These are phyloP conservation scores for Oophaga sylvatica DNA, from an alignment of 2,797 vertebrate species.

Conservation along the genomic window DNA sequence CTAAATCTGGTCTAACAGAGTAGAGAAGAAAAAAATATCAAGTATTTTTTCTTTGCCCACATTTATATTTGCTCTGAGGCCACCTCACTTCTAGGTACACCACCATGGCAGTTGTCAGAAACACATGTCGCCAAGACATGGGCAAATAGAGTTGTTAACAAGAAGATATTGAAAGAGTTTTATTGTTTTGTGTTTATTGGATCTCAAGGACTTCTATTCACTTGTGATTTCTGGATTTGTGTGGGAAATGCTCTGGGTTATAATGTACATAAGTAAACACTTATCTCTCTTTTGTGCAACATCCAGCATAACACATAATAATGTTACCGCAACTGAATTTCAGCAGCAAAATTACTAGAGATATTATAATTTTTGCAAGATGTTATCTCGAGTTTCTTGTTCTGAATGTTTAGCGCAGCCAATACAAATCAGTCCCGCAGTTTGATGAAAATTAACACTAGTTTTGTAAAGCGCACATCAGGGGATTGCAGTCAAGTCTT, in stretches of 20 bases:
- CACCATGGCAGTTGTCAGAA: no score
- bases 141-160: neutral
- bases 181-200: no score
- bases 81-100: no score
- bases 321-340: neutral
- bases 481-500: conserved; percentile 83
- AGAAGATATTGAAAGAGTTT: neutral
- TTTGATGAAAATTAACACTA: conserved; percentile 83
- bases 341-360: conserved; percentile 10
- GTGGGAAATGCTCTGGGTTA: neutral
- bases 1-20: no score
- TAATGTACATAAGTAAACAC: neutral
- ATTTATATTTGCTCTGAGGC: no score
- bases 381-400: conserved; percentile 70
- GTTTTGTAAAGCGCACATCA: conserved; percentile 81
- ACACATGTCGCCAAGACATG: no score
- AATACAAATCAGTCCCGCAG: conserved; percentile 72
- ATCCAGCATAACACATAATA: neutral
- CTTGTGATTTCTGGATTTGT: neutral
- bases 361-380: conserved; percentile 54
- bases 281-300: neutral
- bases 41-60: no score
- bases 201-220: neutral
- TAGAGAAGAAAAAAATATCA: no score
- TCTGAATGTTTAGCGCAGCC: conserved; percentile 69